Percentiles rank a stretch among this genome's conserved stretches.
Conservation (phyloP, 2,797 vertebrate genomes). For the Discoglossus pictus region DNA sequence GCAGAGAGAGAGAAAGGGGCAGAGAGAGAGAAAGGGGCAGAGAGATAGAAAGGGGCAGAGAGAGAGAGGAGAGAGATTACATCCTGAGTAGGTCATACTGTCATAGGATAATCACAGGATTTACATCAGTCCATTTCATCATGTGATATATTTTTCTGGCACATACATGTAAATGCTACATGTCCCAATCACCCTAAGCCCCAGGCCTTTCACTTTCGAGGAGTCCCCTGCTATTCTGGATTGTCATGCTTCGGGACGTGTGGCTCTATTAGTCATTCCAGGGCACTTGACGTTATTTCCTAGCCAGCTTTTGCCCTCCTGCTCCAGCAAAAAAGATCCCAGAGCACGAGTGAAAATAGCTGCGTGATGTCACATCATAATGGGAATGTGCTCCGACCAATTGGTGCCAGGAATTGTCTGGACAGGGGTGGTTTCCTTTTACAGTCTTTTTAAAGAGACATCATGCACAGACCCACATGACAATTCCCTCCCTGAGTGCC, state of each 20-base stretch:
- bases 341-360: constrained; percentile 75
- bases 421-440: constrained; percentile 82
- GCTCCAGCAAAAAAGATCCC: constrained; percentile 48
- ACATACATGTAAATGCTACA: too few species aligned
- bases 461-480: constrained; percentile 78
- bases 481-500: constrained; percentile 68
- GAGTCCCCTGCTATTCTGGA: constrained; percentile 47
- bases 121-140: too few species aligned
- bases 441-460: constrained; percentile 83
- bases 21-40: too few species aligned
- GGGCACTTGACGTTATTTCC: background rate
- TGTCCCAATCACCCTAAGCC: too few species aligned
- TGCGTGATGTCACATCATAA: constrained; percentile 73
- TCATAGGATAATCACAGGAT: too few species aligned
- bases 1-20: too few species aligned
- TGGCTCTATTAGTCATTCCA: constrained; percentile 26
- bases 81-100: too few species aligned
- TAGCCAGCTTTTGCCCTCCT: constrained; percentile 54
- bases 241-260: constrained; percentile 33
- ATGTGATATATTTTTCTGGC: too few species aligned
- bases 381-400: constrained; percentile 61
- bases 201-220: constrained; percentile 35
- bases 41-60: too few species aligned
- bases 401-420: constrained; percentile 70
- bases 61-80: too few species aligned